Base-by-base conservation (phyloP, 2,888 invertebrate genomes). In the Oscheius sp. region DNA sequence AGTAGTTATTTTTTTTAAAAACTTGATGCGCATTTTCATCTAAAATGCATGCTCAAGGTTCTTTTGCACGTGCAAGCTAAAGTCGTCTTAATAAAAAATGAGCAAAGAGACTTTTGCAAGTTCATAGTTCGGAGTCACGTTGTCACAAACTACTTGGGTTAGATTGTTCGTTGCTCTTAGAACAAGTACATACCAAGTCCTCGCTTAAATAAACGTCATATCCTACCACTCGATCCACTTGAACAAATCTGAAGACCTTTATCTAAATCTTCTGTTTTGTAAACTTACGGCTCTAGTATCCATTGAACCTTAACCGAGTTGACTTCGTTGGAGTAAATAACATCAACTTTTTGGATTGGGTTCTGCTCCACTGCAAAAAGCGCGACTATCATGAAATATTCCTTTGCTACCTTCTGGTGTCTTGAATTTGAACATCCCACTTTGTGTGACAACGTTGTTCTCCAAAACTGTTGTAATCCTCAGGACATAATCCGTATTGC, bases 281-380 rank as follows among this genome's bases (percentile, higher is more conserved):
- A 23, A 45, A 42, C 68, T 66, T 53, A 84, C 81, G 77, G 73
- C 53, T 86, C 80, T n/a, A 86, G 72, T 53, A 80, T 82, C 85
- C 85, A 85, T 70, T 85, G 83, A n/a, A 85, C 69, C 25, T 80
- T 77, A n/a, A 85, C 83, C 2, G 80, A 76, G 70, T 80, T 81
- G 6, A 79, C 78, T 34, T 86, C 85, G 70, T 84, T 82, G 3
- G 85, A 85, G 71, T 83, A 85, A 65, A 85, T 83, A 23, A 85
- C 85, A 69, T 85, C 85, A 25, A 85, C 81, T 71, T 85, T 84
- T 57, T 75, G 72, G 48, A 85, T 82, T 34, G 85, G 84, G 52
- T 85, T 84, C 27, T 71, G 65, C 10, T 74, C 71, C 12, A 84
- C 80, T 82, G 65, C 27, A 80, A 73, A 45, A 1, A 31, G 4